These are phyloP conservation scores for Zapus hudsonius DNA, from an alignment of 2,113 vertebrate genomes.

Conservation along the genomic window DNA sequence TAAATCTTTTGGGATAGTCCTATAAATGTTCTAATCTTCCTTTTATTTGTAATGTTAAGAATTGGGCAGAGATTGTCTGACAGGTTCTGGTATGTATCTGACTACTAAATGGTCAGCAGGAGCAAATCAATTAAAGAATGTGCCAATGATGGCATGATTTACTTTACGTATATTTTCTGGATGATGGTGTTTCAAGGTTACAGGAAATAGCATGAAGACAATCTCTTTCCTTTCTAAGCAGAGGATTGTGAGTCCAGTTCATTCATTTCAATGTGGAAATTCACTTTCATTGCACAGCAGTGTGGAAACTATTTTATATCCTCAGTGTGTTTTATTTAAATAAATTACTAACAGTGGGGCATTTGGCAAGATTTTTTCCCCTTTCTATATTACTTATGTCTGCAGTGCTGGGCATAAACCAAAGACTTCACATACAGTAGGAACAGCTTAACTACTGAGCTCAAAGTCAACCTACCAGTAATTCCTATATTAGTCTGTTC, in stretches of 20 bases:
- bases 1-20: background rate
- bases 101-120: background rate
- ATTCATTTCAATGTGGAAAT: constrained; percentile 19
- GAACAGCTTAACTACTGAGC: background rate
- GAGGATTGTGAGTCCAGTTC: background rate
- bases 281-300: background rate
- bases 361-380: background rate
- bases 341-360: background rate
- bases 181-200: background rate
- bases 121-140: background rate
- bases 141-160: background rate
- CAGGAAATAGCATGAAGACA: constrained; percentile 17
- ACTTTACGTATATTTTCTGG: background rate
- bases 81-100: background rate
- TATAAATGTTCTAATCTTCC: background rate
- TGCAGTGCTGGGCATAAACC: background rate
- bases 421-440: too few species aligned
- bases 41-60: constrained; percentile 25
- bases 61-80: background rate
- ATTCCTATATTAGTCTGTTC: background rate
- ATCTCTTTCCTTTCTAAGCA: background rate
- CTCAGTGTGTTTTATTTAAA: background rate
- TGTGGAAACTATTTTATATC: background rate
- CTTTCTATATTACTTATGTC: background rate
- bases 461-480: background rate